Evolutionary conservation across 2,888 invertebrate species (phyloP).

Genomic region (Tetrapedia diversipes): DNA sequence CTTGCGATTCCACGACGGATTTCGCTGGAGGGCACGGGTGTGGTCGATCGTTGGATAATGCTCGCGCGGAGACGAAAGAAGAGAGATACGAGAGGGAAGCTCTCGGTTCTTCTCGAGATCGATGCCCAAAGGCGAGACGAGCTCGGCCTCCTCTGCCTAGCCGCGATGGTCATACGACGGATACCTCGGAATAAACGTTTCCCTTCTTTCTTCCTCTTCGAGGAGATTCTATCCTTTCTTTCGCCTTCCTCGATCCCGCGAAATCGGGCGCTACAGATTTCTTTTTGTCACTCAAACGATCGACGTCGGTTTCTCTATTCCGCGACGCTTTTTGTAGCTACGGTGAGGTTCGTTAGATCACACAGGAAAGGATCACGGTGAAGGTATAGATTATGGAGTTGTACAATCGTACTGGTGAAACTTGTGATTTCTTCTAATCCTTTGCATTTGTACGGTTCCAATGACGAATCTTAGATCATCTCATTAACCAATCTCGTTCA

Average conservation of each 20-base stretch:
- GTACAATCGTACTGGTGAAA: no score
- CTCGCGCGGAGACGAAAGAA: conserved; percentile 67
- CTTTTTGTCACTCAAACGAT: background rate
- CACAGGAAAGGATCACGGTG: background rate
- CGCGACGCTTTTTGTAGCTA: background rate
- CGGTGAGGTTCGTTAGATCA: no score
- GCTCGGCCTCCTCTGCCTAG: conserved; percentile 51
- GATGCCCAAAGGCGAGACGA: conserved; percentile 72
- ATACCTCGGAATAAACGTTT: conserved; percentile 32
- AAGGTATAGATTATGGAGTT: no score
- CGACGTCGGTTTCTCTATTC: background rate
- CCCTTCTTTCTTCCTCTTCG: conserved; percentile 4
- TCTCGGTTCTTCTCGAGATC: conserved; percentile 69
- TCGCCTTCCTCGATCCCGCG: no score
- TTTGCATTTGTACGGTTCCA: no score
- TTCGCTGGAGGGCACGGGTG: conserved; percentile 72
- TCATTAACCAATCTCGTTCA: no score
- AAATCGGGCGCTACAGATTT: background rate
- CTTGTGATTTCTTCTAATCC: no score
- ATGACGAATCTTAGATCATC: no score
- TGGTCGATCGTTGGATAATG: conserved; percentile 75
- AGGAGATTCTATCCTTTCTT: conserved; percentile 17
- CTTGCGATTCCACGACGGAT: conserved; percentile 61
- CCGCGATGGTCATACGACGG: conserved; percentile 33
- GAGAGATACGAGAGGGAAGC: conserved; percentile 56